These are phyloP conservation scores for Ischnus inquisitorius DNA, from an alignment of 2,888 invertebrate genomes.

Conservation along the genomic window DNA sequence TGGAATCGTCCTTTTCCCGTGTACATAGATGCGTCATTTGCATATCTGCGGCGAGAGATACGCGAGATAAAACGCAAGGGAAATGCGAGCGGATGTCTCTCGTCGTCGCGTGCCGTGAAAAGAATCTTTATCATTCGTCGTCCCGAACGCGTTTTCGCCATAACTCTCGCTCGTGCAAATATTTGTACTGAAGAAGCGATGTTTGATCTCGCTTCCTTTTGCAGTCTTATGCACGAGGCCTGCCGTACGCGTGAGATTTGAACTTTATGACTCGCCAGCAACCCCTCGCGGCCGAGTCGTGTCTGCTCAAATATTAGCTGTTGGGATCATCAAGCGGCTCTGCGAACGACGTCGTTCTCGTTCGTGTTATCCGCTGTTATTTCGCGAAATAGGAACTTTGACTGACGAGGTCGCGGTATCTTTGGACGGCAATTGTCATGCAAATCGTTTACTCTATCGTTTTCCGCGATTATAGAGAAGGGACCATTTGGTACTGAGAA, in stretches of 20 bases:
- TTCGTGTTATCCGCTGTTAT: constrained; percentile 4
- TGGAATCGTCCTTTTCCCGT: too few relatives aligned
- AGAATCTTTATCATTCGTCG: constrained; percentile 25
- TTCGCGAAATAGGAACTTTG: not conserved
- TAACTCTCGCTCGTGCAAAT: not conserved
- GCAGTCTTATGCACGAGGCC: not conserved
- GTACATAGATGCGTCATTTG: too few relatives aligned
- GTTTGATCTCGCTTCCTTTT: not conserved
- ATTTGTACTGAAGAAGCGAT: not conserved
- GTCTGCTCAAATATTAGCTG: constrained; percentile 58
- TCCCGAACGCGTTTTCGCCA: constrained; percentile 3
- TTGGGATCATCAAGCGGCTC: constrained; percentile 19
- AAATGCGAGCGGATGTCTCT: not conserved
- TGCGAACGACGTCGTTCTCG: constrained; percentile 11
- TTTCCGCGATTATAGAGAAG: not conserved
- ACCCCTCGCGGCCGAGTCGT: not conserved
- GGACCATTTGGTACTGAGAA: not conserved
- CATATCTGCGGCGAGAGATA: too few relatives aligned
- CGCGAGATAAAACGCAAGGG: not conserved
- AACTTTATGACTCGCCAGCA: constrained; percentile 26
- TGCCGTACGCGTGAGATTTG: constrained; percentile 9
- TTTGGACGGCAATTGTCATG: not conserved
- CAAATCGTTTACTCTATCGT: not conserved
- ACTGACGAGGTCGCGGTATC: not conserved
- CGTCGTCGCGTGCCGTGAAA: not conserved